These are phyloP conservation scores for Amblyjoppa proteus DNA, from an alignment of 2,888 invertebrate species.

Conservation along the genomic window DNA sequence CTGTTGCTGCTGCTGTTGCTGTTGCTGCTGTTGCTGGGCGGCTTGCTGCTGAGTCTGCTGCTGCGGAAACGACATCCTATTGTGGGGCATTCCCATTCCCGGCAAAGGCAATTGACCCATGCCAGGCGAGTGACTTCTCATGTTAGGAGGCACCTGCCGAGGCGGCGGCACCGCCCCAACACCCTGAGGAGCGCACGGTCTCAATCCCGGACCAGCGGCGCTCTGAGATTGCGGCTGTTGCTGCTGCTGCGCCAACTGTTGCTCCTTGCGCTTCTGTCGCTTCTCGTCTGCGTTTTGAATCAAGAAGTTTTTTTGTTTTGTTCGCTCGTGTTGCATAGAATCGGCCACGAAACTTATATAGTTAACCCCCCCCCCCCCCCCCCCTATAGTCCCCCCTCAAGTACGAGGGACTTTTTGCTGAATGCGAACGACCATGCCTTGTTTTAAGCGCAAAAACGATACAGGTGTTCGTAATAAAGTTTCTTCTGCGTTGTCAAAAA, in stretches of 20 bases:
- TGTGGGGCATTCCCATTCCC: slow-evolving; percentile 79
- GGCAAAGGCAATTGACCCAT: slow-evolving; percentile 84
- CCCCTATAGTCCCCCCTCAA: background rate
- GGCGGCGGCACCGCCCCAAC: slow-evolving; percentile 77
- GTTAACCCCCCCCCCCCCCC: too few relatives aligned
- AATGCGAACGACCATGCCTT: background rate
- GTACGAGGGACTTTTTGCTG: background rate
- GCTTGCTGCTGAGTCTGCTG: slow-evolving; percentile 83
- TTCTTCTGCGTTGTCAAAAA: too few relatives aligned
- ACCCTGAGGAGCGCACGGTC: slow-evolving; percentile 81
- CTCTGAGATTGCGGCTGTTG: slow-evolving; percentile 83
- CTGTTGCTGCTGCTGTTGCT: slow-evolving; percentile 70
- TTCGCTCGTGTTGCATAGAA: background rate
- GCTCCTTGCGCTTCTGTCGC: slow-evolving; percentile 12
- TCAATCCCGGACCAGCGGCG: slow-evolving; percentile 77
- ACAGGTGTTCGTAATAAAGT: too few relatives aligned
- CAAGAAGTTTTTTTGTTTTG: background rate
- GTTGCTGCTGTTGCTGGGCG: slow-evolving; percentile 80
- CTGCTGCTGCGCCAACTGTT: slow-evolving; percentile 11
- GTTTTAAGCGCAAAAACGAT: too few relatives aligned
- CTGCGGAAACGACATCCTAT: slow-evolving; percentile 85
- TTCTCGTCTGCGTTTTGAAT: slow-evolving; percentile 17
- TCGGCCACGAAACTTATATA: background rate
- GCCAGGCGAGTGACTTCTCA: slow-evolving; percentile 90
- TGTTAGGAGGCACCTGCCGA: slow-evolving; percentile 84